These are phyloP conservation scores for Saccostrea cuccullata DNA, from an alignment of 1,140 invertebrate genomes.

Conservation along the genomic window DNA sequence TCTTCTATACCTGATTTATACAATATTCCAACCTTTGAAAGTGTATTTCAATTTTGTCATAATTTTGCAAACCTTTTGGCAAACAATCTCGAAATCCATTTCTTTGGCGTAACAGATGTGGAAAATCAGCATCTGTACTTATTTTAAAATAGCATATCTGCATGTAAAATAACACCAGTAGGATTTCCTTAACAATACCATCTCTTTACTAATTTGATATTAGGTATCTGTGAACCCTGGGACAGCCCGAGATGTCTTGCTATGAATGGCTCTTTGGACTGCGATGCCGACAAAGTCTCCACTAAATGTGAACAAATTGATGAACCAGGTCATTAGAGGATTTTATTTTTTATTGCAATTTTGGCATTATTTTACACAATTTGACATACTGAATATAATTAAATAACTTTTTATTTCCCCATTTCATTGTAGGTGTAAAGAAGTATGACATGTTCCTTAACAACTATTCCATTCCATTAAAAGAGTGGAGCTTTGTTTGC, in stretches of 20 bases:
- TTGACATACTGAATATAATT: neutral
- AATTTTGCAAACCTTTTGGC: too few species aligned
- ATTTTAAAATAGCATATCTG: neutral
- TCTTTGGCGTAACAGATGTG: too few species aligned
- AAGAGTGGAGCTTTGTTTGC: neutral
- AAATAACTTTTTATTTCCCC: neutral
- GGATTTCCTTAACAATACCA: neutral
- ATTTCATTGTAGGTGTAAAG: neutral
- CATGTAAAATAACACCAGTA: neutral
- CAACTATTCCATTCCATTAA: conserved; percentile 5
- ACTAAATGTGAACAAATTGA: conserved; percentile 13
- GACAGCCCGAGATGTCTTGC: neutral
- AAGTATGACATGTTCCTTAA: neutral
- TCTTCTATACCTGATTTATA: too few species aligned
- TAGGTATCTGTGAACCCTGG: conserved; percentile 12
- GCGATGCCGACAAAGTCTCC: neutral
- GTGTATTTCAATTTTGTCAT: too few species aligned
- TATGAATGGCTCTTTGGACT: conserved; percentile 3
- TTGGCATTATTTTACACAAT: neutral
- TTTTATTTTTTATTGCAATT: neutral
- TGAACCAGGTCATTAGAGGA: neutral
- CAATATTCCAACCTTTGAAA: too few species aligned
- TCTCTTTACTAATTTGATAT: neutral
- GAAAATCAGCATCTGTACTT: too few species aligned
- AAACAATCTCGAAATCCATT: too few species aligned